These are phyloP conservation scores for Tribolium madens DNA, from an alignment of 1,140 invertebrate genomes.

Conservation along the genomic window DNA sequence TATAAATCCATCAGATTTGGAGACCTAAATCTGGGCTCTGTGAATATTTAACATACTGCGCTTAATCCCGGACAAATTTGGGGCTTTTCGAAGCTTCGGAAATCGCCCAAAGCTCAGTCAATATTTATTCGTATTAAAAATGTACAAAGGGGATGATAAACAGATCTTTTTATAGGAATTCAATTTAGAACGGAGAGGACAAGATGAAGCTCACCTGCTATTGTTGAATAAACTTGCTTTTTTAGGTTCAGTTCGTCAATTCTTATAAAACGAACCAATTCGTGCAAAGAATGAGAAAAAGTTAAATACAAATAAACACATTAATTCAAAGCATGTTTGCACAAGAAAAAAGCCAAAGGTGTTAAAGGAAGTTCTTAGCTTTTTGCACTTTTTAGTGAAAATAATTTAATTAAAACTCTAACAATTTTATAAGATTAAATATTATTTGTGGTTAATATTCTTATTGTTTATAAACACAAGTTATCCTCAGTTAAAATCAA, in stretches of 20 bases:
- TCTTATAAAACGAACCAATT: neutral
- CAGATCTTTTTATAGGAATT: neutral
- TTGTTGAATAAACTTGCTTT: neutral
- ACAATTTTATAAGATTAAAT: too few species aligned
- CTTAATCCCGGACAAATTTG: slow-evolving; percentile 1
- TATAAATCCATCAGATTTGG: neutral
- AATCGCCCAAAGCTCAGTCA: neutral
- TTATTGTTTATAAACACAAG: too few species aligned
- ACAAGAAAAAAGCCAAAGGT: too few species aligned
- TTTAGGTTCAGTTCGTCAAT: neutral
- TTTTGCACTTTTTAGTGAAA: too few species aligned
- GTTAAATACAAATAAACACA: too few species aligned
- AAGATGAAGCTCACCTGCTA: neutral
- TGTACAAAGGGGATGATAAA: neutral
- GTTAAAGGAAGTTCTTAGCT: too few species aligned
- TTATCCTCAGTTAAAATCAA: too few species aligned
- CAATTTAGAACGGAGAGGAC: neutral
- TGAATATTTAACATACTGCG: slow-evolving; percentile 7
- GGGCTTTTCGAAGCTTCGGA: neutral
- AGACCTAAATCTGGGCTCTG: neutral
- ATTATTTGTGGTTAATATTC: too few species aligned
- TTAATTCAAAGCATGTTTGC: too few species aligned
- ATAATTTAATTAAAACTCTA: too few species aligned
- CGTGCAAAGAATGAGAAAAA: neutral
- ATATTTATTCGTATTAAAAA: slow-evolving; percentile 1